Conservation (phyloP, 2,113 vertebrate genomes). For the Marmota monax region DNA sequence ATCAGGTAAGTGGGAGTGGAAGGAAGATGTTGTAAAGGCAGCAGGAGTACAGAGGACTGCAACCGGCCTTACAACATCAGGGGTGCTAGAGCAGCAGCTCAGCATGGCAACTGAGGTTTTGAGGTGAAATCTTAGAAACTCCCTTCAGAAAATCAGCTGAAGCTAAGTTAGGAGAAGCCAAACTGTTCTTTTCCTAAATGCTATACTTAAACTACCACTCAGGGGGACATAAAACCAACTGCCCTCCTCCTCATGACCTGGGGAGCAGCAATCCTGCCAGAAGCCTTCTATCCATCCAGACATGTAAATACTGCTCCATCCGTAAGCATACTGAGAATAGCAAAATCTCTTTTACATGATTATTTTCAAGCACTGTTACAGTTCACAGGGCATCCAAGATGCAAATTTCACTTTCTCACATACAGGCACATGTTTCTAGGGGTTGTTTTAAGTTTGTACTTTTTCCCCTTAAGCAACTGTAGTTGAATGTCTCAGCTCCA, state of each 20-base stretch:
- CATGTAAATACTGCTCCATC: not conserved
- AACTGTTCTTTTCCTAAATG: not conserved
- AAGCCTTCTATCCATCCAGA: not conserved
- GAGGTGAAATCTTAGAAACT: not conserved
- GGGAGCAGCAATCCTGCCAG: not conserved
- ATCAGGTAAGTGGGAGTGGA: not conserved
- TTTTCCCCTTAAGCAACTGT: not conserved
- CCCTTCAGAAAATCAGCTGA: not conserved
- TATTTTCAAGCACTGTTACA: not conserved
- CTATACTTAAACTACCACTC: not conserved
- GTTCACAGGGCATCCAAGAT: not conserved
- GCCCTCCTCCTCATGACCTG: not conserved
- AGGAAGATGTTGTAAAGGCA: not conserved
- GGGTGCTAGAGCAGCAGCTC: not conserved
- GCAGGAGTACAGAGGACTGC: not conserved
- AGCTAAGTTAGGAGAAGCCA: not conserved
- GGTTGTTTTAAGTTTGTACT: not conserved
- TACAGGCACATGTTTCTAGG: not conserved
- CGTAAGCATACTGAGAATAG: not conserved
- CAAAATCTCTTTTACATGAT: not conserved
- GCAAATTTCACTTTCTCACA: not conserved
- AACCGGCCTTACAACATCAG: not conserved
- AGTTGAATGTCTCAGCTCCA: not conserved
- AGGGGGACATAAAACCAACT: not conserved
- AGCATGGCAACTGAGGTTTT: not conserved